Evolutionary conservation across 2,888 invertebrate species (phyloP).

Genomic region (Drosophila ezoana): DNA sequence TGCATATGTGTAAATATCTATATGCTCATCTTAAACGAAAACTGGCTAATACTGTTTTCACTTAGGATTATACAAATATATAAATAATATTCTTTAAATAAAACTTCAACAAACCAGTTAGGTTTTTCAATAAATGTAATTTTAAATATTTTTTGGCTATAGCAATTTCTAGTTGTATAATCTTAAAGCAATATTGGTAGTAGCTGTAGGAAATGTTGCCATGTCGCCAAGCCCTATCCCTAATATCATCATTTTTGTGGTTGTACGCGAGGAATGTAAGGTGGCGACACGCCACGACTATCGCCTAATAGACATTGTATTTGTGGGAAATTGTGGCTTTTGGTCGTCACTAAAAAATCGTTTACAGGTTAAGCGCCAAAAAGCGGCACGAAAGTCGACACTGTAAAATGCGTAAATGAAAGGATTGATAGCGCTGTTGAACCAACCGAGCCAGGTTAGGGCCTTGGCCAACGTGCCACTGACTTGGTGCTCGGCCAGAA

Average conservation of each 20-base stretch:
- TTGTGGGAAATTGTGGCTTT: slow-evolving; percentile 82
- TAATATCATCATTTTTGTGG: slow-evolving; percentile 19
- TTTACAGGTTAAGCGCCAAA: slow-evolving; percentile 91
- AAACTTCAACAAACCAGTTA: background rate
- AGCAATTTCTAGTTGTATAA: slow-evolving; percentile 9
- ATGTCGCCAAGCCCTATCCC: slow-evolving; percentile 24
- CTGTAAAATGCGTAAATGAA: slow-evolving; percentile 96
- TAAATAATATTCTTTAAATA: background rate
- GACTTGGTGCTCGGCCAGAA: slow-evolving; percentile 88
- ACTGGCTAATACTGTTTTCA: slow-evolving; percentile 6
- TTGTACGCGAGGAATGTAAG: slow-evolving; percentile 6
- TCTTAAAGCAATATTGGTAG: slow-evolving; percentile 6
- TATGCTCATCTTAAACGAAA: slow-evolving; percentile 4
- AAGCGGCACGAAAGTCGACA: slow-evolving; percentile 93
- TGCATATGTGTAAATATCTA: slow-evolving; percentile 1
- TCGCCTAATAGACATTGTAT: slow-evolving; percentile 84
- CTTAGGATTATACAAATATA: background rate
- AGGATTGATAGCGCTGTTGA: slow-evolving; percentile 95
- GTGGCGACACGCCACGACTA: slow-evolving; percentile 58
- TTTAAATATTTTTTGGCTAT: slow-evolving; percentile 10
- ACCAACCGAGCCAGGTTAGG: slow-evolving; percentile 95
- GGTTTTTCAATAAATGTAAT: slow-evolving; percentile 22
- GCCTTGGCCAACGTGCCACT: slow-evolving; percentile 89
- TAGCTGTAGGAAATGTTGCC: slow-evolving; percentile 5
- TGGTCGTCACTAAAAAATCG: slow-evolving; percentile 80